Conservation (phyloP, 1,140 invertebrate species). For the Zaprionus capensis region DNA sequence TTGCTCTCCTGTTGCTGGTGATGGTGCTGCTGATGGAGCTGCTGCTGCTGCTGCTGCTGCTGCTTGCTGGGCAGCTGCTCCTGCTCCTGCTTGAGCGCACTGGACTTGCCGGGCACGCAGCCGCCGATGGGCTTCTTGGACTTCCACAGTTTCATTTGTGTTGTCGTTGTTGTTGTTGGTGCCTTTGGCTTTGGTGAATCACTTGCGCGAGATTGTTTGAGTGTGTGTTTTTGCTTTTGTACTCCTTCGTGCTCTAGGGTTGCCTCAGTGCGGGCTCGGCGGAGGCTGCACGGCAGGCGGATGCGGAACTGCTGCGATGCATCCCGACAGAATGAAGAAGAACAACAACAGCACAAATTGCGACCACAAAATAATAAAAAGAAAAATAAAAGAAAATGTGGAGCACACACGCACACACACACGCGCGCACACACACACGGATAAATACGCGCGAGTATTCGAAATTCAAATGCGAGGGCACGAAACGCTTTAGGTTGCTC, state of each 20-base stretch:
- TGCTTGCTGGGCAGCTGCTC: slow-evolving; percentile 55
- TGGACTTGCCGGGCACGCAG: slow-evolving; percentile 78
- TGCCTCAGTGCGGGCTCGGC: background rate
- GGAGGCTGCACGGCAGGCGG: background rate
- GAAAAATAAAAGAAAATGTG: slow-evolving; percentile 58
- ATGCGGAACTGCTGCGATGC: background rate
- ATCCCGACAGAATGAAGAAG: slow-evolving; percentile 4
- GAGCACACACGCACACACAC: slow-evolving; percentile 42
- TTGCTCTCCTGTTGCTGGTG: slow-evolving; percentile 61
- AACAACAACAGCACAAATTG: slow-evolving; percentile 9
- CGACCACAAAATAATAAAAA: slow-evolving; percentile 41
- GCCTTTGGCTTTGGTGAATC: background rate
- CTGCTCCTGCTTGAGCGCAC: slow-evolving; percentile 71
- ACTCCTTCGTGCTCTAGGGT: background rate
- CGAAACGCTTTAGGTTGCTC: background rate
- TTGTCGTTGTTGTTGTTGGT: no score
- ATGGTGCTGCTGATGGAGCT: slow-evolving; percentile 46
- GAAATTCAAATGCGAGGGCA: slow-evolving; percentile 43
- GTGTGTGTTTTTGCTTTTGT: background rate
- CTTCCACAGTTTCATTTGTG: slow-evolving; percentile 79
- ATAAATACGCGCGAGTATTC: slow-evolving; percentile 22
- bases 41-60: slow-evolving; percentile 35
- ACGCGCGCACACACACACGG: slow-evolving; percentile 11
- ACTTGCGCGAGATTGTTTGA: slow-evolving; percentile 9
- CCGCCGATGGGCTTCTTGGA: slow-evolving; percentile 79